These are phyloP conservation scores for Isotomurus palustris DNA, from an alignment of 2,888 invertebrate species.

Conservation along the genomic window DNA sequence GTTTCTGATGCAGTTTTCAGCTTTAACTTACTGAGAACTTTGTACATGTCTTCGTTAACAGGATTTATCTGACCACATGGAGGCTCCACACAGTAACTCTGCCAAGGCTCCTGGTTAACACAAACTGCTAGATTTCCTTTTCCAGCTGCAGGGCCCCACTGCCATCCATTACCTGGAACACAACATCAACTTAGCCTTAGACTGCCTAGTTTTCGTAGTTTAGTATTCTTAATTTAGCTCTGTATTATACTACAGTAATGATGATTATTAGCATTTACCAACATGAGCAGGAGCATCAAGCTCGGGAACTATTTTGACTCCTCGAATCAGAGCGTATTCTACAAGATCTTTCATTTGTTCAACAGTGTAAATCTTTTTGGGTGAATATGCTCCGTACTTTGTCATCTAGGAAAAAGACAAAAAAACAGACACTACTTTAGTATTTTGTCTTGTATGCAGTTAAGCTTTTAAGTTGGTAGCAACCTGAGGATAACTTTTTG, in stretches of 20 bases:
- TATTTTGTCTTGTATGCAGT: neutral
- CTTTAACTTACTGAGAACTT: conserved; percentile 53
- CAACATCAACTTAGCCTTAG: conserved; percentile 13
- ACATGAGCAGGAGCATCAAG: conserved; percentile 89
- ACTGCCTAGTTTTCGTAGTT: conserved; percentile 29
- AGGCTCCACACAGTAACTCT: conserved; percentile 53
- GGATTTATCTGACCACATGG: conserved; percentile 58
- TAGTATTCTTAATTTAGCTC: conserved; percentile 11
- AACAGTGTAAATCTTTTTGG: conserved; percentile 60
- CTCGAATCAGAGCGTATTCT: conserved; percentile 69
- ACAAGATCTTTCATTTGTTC: conserved; percentile 63
- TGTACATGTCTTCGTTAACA: conserved; percentile 46
- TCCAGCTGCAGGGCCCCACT: conserved; percentile 48
- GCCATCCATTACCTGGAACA: conserved; percentile 45
- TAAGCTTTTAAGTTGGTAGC: neutral
- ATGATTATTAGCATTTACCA: too few species aligned
- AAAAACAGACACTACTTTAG: neutral
- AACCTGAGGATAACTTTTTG: conserved; percentile 53
- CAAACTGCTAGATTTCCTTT: conserved; percentile 47
- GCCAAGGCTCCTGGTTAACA: conserved; percentile 47
- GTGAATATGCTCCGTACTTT: conserved; percentile 72
- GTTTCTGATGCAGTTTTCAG: neutral
- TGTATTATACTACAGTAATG: neutral
- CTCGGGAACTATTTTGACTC: conserved; percentile 83
- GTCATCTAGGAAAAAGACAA: conserved; percentile 56